Evolutionary conservation across 2,113 vertebrate species (phyloP).

Genomic region (Lethenteron camtschaticum): DNA sequence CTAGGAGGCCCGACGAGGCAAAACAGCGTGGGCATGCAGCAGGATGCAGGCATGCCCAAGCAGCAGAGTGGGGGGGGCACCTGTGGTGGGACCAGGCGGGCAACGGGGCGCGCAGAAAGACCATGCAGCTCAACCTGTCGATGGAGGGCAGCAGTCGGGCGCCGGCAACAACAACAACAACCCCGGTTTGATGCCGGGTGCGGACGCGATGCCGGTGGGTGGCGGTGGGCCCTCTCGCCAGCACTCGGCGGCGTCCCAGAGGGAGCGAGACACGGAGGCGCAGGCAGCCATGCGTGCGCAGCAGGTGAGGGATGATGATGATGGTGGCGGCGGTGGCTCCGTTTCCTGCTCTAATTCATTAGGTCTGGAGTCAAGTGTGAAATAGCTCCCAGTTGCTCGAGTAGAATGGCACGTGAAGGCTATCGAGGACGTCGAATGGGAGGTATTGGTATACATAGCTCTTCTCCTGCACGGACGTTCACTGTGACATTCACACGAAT

Average conservation of each 20-base stretch:
- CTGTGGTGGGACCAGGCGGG: slow-evolving; percentile 22
- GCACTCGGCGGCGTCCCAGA: slow-evolving; percentile 28
- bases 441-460: too few relatives aligned
- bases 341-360: slow-evolving; percentile 7
- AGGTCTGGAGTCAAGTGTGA: slow-evolving; percentile 13
- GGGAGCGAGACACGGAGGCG: slow-evolving; percentile 32
- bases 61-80: not conserved
- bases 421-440: too few relatives aligned
- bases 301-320: slow-evolving; percentile 25
- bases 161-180: slow-evolving; percentile 18
- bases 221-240: slow-evolving; percentile 31
- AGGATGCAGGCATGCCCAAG: not conserved
- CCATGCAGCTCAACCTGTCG: slow-evolving; percentile 40
- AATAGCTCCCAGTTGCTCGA: too few relatives aligned
- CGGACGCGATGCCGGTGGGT: slow-evolving; percentile 22
- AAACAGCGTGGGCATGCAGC: slow-evolving; percentile 4
- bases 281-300: slow-evolving; percentile 14
- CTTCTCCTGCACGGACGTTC: too few relatives aligned
- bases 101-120: slow-evolving; percentile 23
- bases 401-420: too few relatives aligned
- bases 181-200: slow-evolving; percentile 9
- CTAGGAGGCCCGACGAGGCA: slow-evolving; percentile 24
- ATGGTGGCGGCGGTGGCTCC: not conserved
- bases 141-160: slow-evolving; percentile 37
- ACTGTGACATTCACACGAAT: too few relatives aligned